These are phyloP conservation scores for Neotoxoptera formosana DNA, from an alignment of 1,140 invertebrate species.

Conservation along the genomic window DNA sequence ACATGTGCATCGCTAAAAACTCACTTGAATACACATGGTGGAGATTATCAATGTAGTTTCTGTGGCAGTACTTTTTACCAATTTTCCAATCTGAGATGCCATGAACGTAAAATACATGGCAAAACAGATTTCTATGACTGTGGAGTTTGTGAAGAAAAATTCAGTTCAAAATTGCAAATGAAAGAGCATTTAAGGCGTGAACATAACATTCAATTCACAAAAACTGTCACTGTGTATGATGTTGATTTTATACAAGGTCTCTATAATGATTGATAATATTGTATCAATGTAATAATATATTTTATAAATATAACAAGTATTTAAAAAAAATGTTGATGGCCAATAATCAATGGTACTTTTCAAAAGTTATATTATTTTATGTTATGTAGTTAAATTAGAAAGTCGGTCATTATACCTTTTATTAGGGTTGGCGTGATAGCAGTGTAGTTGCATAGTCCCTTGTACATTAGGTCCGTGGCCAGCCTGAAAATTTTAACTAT, in stretches of 20 bases:
- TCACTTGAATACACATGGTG: conserved; percentile 39
- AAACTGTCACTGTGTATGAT: conserved; percentile 2
- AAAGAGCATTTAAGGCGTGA: conserved; percentile 26
- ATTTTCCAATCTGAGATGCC: not conserved
- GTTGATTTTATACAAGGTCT: not conserved
- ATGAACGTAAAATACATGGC: conserved; percentile 14
- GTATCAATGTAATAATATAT: not conserved
- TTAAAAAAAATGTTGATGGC: not conserved
- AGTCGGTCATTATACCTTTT: not conserved
- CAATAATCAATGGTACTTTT: not conserved
- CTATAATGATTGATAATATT: not conserved
- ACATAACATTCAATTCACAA: not conserved
- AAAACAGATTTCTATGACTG: conserved; percentile 30
- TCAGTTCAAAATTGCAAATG: not conserved
- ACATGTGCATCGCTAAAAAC: conserved; percentile 9
- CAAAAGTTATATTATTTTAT: not conserved
- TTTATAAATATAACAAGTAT: not conserved
- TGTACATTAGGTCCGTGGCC: not conserved
- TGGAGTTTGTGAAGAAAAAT: conserved; percentile 34
- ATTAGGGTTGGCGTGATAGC: not conserved
- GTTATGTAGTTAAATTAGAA: not conserved
- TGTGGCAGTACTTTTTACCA: conserved; percentile 39
- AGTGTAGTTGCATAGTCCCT: not conserved
- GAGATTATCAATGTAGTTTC: conserved; percentile 45
- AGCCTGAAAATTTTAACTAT: not conserved